Conservation (phyloP, 2,888 invertebrate genomes). For the Coenonympha glycerion region DNA sequence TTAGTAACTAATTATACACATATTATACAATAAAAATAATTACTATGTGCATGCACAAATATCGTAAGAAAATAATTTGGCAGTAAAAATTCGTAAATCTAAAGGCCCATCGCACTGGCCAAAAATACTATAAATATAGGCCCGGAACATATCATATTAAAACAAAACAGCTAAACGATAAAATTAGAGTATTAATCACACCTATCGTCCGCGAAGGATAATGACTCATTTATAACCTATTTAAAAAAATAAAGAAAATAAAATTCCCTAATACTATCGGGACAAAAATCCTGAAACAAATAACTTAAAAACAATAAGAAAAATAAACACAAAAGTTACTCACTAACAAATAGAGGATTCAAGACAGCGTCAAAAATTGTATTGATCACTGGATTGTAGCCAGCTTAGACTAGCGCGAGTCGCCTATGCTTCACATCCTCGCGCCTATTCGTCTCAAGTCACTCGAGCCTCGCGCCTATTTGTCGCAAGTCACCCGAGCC, state of each 20-base stretch:
- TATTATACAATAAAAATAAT: slow-evolving; percentile 74
- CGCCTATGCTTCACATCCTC: no score
- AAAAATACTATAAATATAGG: slow-evolving; percentile 74
- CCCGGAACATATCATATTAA: slow-evolving; percentile 64
- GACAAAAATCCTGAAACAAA: slow-evolving; percentile 76
- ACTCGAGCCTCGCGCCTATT: no score
- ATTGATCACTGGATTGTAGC: slow-evolving; percentile 53
- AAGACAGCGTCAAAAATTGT: slow-evolving; percentile 61
- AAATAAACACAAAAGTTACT: slow-evolving; percentile 75
- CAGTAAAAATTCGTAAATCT: slow-evolving; percentile 76
- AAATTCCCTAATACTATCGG: slow-evolving; percentile 76
- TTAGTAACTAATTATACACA: slow-evolving; percentile 72
- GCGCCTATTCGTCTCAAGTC: no score
- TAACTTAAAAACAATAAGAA: slow-evolving; percentile 76
- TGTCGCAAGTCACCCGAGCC: no score
- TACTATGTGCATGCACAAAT: slow-evolving; percentile 75
- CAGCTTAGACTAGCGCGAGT: slow-evolving; percentile 33
- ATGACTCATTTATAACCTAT: slow-evolving; percentile 67
- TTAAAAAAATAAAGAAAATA: slow-evolving; percentile 74
- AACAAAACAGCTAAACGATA: slow-evolving; percentile 71
- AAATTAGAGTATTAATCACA: slow-evolving; percentile 73
- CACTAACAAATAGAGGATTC: slow-evolving; percentile 74
- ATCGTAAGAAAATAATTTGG: slow-evolving; percentile 76
- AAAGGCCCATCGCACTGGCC: slow-evolving; percentile 74
- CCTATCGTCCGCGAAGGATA: slow-evolving; percentile 63